A percentile compares a stretch with the other conserved stretches of the same genome.
phyloP scores from a whole-genome alignment of 2,797 vertebrate genomes.

The Lates japonicus region DNA sequence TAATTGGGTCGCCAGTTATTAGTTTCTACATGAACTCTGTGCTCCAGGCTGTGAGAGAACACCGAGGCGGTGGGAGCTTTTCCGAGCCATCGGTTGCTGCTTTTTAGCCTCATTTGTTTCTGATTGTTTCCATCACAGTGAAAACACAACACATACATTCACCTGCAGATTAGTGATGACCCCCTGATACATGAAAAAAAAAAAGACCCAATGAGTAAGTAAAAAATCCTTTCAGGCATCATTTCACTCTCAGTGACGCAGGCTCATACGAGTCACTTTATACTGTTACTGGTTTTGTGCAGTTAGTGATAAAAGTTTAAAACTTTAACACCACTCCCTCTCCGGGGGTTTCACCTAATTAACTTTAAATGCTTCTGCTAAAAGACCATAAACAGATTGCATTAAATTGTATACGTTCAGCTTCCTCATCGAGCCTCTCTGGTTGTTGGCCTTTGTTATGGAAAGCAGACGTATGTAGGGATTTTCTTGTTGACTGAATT shows the following conservation, averaged over 20 bases:
- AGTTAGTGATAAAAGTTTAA: not conserved
- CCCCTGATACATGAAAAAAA: not conserved
- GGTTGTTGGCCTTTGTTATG: not conserved
- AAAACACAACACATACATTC: not conserved
- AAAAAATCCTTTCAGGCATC: not conserved
- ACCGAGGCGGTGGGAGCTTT: not conserved
- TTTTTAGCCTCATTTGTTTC: constrained; percentile 16
- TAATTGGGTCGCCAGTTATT: constrained; percentile 56
- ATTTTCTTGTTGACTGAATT: not conserved
- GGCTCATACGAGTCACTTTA: not conserved
- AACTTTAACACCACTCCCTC: constrained; percentile 25
- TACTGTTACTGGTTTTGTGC: not conserved
- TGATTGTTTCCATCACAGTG: constrained; percentile 7
- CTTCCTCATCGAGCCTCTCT: not conserved
- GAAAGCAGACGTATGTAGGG: not conserved
- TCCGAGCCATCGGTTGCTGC: not conserved
- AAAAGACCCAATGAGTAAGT: too few species aligned
- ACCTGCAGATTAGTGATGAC: not conserved
- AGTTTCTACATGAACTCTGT: constrained; percentile 49
- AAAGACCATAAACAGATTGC: constrained; percentile 10
- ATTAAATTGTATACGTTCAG: constrained; percentile 1
- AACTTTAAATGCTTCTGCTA: constrained; percentile 42
- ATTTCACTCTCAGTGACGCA: not conserved
- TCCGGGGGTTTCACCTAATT: constrained; percentile 26
- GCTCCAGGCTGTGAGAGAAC: constrained; percentile 40